phyloP scores from a whole-genome alignment of 2,888 invertebrate genomes.

The Cephonodes hylas region DNA sequence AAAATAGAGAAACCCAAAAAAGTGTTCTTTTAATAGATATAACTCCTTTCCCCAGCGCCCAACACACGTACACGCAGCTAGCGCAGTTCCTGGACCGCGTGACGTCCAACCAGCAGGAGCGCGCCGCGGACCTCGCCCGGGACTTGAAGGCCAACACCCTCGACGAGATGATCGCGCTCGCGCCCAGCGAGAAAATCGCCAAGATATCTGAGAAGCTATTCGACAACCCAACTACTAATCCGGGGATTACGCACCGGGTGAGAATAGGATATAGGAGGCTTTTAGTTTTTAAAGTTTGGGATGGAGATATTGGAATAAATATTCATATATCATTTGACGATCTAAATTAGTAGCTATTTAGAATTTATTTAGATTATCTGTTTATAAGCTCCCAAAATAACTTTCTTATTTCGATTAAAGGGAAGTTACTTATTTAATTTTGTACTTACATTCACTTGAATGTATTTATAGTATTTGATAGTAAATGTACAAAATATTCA shows the following conservation, averaged over 20 bases:
- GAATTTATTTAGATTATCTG: not conserved
- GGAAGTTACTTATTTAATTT: too few species aligned
- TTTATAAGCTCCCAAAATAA: not conserved
- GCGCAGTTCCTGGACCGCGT: slow-evolving; percentile 88
- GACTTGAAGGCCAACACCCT: slow-evolving; percentile 55
- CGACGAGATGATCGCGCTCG: slow-evolving; percentile 63
- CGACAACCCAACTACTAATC: slow-evolving; percentile 60
- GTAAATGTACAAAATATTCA: too few species aligned
- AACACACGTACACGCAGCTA: slow-evolving; percentile 89
- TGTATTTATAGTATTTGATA: too few species aligned
- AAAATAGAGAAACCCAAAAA: too few species aligned
- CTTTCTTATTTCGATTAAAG: too few species aligned
- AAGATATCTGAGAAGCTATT: slow-evolving; percentile 61
- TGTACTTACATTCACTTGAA: too few species aligned
- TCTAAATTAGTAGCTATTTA: too few species aligned
- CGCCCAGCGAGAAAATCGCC: slow-evolving; percentile 50
- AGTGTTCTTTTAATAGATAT: too few species aligned
- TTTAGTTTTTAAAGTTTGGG: not conserved
- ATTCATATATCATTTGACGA: not conserved
- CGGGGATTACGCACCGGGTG: slow-evolving; percentile 71
- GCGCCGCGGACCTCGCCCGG: slow-evolving; percentile 48
- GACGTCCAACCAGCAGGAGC: slow-evolving; percentile 75
- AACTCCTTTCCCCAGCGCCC: slow-evolving; percentile 77
- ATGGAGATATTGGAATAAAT: not conserved
- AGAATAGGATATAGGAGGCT: slow-evolving; percentile 17